Evolutionary conservation across 2,888 invertebrate genomes (phyloP).

Genomic region (Ptychoptera contaminata): DNA sequence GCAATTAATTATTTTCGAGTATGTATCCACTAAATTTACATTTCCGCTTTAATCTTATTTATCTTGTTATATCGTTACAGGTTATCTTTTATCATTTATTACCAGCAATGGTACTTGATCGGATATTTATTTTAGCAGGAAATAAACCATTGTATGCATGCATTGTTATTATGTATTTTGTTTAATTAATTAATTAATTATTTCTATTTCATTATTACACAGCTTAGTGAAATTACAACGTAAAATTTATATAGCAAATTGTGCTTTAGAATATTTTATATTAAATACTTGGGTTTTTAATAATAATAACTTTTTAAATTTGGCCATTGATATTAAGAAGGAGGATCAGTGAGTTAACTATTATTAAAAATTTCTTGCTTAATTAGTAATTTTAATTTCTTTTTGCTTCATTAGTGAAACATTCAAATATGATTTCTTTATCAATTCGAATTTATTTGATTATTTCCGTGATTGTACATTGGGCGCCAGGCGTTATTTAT

Average conservation of each 20-base stretch:
- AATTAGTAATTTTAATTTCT: slow-evolving; percentile 26
- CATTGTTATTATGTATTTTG: neutral
- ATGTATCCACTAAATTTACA: neutral
- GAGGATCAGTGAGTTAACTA: slow-evolving; percentile 28
- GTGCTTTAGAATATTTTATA: slow-evolving; percentile 56
- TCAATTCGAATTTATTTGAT: neutral
- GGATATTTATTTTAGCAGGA: slow-evolving; percentile 44
- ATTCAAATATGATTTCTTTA: neutral
- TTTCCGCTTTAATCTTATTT: neutral
- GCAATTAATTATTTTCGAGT: slow-evolving; percentile 48
- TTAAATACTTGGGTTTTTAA: slow-evolving; percentile 61
- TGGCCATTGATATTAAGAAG: slow-evolving; percentile 35
- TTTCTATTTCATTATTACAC: slow-evolving; percentile 13
- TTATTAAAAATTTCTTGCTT: neutral
- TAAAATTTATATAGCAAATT: slow-evolving; percentile 60
- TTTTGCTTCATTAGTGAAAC: slow-evolving; percentile 1
- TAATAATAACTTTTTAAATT: slow-evolving; percentile 40
- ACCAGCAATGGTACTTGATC: slow-evolving; percentile 64
- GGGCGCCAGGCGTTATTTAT: slow-evolving; percentile 23
- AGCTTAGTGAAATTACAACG: slow-evolving; percentile 68
- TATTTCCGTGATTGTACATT: slow-evolving; percentile 13
- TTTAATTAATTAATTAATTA: neutral
- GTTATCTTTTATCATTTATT: slow-evolving; percentile 58
- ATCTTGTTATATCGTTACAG: slow-evolving; percentile 17
- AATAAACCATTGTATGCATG: slow-evolving; percentile 50